Conservation (phyloP, 2,113 vertebrate species). For the Aspiorhynchus laticeps region DNA sequence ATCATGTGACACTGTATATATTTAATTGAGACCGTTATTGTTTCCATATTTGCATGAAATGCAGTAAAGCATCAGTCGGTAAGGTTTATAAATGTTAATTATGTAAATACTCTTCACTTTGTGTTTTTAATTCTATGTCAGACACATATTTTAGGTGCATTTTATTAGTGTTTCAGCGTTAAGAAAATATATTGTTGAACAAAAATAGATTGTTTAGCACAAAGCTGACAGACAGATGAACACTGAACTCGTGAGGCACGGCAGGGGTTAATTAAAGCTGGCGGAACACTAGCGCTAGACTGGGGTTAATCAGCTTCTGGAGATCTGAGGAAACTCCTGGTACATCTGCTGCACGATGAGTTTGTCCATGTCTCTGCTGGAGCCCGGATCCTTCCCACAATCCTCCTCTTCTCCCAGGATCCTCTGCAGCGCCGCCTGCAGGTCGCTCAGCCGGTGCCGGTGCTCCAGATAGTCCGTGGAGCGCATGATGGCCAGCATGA, state of each 20-base stretch:
- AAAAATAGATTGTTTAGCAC: constrained; percentile 22
- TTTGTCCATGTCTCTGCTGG: constrained; percentile 94
- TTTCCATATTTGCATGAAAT: too few species aligned
- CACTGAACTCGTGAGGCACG: background rate
- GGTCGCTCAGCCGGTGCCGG: constrained; percentile 87
- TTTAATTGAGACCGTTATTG: too few species aligned
- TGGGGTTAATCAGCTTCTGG: constrained; percentile 54
- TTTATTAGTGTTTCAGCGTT: constrained; percentile 54
- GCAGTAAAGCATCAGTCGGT: too few species aligned
- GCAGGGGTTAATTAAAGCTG: background rate
- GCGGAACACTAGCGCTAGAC: background rate
- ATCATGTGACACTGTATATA: too few species aligned
- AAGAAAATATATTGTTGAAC: constrained; percentile 59
- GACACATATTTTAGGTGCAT: constrained; percentile 2
- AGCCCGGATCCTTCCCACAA: constrained; percentile 75
- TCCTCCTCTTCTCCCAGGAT: constrained; percentile 86
- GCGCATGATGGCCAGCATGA: constrained; percentile 94
- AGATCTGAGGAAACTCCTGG: constrained; percentile 89
- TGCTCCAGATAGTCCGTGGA: constrained; percentile 93
- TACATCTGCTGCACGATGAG: constrained; percentile 92
- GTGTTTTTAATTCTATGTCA: background rate
- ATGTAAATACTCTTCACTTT: background rate
- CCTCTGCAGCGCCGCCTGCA: constrained; percentile 87
- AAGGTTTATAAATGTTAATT: too few species aligned
- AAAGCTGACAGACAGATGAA: background rate